Evolutionary conservation across 2,113 vertebrate genomes (phyloP).

Genomic region (Lontra canadensis): DNA sequence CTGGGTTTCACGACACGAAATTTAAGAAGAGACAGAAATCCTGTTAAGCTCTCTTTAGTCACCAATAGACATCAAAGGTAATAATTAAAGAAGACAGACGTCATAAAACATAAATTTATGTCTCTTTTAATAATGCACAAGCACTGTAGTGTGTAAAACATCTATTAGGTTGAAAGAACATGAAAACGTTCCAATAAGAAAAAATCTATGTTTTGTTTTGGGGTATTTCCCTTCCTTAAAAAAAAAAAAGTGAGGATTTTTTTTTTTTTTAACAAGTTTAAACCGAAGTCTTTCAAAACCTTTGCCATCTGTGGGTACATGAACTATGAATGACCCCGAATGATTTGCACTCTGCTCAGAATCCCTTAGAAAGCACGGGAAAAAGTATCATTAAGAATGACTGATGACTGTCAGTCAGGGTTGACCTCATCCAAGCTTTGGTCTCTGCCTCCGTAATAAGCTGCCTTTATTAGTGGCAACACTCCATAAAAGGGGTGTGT

Average conservation of each 20-base stretch:
- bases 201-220: conserved; percentile 81
- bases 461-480: conserved; percentile 93
- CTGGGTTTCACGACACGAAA: conserved; percentile 88
- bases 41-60: conserved; percentile 92
- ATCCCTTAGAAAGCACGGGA: conserved; percentile 89
- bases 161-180: conserved; percentile 85
- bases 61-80: conserved; percentile 93
- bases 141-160: conserved; percentile 86
- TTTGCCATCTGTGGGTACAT: conserved; percentile 95
- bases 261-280: conserved; percentile 84
- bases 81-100: conserved; percentile 92
- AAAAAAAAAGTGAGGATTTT: conserved; percentile 73
- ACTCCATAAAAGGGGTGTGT: conserved; percentile 94
- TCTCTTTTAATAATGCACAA: conserved; percentile 88
- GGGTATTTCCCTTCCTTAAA: conserved; percentile 81
- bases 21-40: conserved; percentile 91
- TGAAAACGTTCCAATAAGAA: conserved; percentile 78
- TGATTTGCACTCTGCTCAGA: conserved; percentile 93
- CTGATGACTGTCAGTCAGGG: conserved; percentile 95
- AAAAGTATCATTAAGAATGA: conserved; percentile 96
- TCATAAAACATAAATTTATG: conserved; percentile 92
- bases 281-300: conserved; percentile 90
- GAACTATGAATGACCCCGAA: conserved; percentile 95
- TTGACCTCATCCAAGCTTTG: conserved; percentile 93
- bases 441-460: conserved; percentile 94